Conservation (phyloP, 1,140 invertebrate species). For the Panulirus ornatus region DNA sequence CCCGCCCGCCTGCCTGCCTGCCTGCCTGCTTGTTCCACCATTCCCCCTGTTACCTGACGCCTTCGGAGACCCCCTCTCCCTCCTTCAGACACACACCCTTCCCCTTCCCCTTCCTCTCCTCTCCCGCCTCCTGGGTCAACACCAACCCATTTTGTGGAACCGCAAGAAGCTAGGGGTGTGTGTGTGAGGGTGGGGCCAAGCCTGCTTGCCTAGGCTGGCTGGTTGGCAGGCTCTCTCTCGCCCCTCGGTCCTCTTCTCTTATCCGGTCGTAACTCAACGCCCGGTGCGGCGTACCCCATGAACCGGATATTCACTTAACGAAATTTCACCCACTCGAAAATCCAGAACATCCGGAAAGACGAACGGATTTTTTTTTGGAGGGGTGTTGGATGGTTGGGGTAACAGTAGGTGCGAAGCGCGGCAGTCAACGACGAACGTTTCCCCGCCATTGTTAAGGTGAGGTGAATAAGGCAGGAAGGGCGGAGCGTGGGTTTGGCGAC, state of each 20-base stretch:
- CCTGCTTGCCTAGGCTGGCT: too few relatives aligned
- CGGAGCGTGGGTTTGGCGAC: too few relatives aligned
- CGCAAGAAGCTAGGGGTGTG: neutral
- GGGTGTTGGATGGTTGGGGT: too few relatives aligned
- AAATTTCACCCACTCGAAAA: slow-evolving; percentile 24
- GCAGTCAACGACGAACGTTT: too few relatives aligned
- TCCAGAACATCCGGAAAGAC: neutral
- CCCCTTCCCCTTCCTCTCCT: neutral
- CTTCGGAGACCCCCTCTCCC: neutral
- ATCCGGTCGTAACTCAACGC: slow-evolving; percentile 19
- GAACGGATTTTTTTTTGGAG: too few relatives aligned
- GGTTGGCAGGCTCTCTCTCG: too few relatives aligned
- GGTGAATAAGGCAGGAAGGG: too few relatives aligned
- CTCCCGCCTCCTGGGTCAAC: neutral
- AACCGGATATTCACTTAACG: slow-evolving; percentile 38
- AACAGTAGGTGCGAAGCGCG: too few relatives aligned
- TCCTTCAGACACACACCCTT: neutral
- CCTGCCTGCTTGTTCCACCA: neutral
- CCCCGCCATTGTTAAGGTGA: too few relatives aligned
- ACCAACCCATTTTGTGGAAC: neutral
- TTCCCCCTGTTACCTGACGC: slow-evolving; percentile 27
- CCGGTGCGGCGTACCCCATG: neutral
- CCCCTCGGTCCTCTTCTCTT: neutral
- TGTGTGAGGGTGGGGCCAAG: too few relatives aligned
- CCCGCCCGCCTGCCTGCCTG: neutral